Evolutionary conservation across 2,888 invertebrate genomes (phyloP).

Genomic region (Epirrita christyi): DNA sequence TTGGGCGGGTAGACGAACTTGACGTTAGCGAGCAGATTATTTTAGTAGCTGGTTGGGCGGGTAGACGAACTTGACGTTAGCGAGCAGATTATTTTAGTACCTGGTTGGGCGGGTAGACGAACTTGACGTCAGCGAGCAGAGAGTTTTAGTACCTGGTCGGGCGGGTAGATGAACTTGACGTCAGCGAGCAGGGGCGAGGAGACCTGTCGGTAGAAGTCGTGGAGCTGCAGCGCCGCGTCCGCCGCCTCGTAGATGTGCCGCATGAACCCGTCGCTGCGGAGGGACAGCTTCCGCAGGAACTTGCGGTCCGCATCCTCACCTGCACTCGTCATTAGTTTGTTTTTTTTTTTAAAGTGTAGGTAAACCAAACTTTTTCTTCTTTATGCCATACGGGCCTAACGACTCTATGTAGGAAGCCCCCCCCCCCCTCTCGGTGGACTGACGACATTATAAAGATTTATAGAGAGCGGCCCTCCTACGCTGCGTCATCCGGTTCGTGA

Average conservation of each 20-base stretch:
- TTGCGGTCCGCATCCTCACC: slow-evolving; percentile 87
- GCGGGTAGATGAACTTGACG: slow-evolving; percentile 86
- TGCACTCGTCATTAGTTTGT: too few relatives aligned
- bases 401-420: too few relatives aligned
- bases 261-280: slow-evolving; percentile 87
- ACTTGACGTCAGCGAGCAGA: slow-evolving; percentile 86
- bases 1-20: slow-evolving; percentile 85
- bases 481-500: too few relatives aligned
- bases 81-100: too few relatives aligned
- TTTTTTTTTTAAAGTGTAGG: too few relatives aligned
- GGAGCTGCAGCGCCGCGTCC: slow-evolving; percentile 87
- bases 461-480: too few relatives aligned
- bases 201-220: slow-evolving; percentile 88
- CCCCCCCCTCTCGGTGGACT: too few relatives aligned
- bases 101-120: slow-evolving; percentile 85
- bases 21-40: slow-evolving; percentile 87
- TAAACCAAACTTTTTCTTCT: too few relatives aligned
- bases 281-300: slow-evolving; percentile 87
- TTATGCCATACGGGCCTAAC: too few relatives aligned
- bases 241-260: slow-evolving; percentile 90
- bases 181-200: slow-evolving; percentile 88
- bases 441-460: too few relatives aligned
- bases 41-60: too few relatives aligned
- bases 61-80: slow-evolving; percentile 88
- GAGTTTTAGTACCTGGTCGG: slow-evolving; percentile 82